phyloP scores from a whole-genome alignment of 1,140 invertebrate species.

The Drosophila littoralis region DNA sequence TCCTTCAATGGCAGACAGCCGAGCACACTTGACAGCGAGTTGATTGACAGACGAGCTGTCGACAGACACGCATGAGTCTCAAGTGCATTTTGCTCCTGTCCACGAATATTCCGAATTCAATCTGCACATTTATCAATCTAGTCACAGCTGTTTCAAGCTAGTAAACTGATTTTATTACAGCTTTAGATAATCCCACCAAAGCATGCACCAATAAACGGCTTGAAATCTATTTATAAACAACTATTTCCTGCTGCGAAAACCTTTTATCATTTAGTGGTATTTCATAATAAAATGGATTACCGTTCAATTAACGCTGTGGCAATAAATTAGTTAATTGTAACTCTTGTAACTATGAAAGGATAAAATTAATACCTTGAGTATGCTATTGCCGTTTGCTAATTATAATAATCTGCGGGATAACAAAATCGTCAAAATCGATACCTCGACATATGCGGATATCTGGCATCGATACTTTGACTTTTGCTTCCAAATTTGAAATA shows the following conservation, averaged over 20 bases:
- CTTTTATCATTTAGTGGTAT: not conserved
- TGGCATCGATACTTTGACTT: no score
- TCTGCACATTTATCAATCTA: slow-evolving; percentile 5
- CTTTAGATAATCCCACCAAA: not conserved
- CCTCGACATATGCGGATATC: no score
- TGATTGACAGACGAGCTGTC: slow-evolving; percentile 18
- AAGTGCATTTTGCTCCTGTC: not conserved
- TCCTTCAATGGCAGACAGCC: slow-evolving; percentile 16
- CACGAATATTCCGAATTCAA: slow-evolving; percentile 3
- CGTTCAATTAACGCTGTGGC: not conserved
- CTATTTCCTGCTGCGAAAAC: not conserved
- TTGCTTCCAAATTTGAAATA: no score
- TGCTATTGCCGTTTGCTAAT: no score
- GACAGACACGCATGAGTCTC: not conserved
- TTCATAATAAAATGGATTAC: not conserved
- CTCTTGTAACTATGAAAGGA: no score
- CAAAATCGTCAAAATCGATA: no score
- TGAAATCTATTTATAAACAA: not conserved
- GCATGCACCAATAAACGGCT: not conserved
- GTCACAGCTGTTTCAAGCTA: not conserved
- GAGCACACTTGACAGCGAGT: slow-evolving; percentile 13
- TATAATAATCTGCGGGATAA: no score
- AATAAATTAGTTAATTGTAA: not conserved
- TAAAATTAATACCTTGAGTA: no score
- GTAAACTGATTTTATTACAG: slow-evolving; percentile 11